These are phyloP conservation scores for Astreopora myriophthalma DNA, from an alignment of 64 coral and sea anemone species.

Conservation along the genomic window DNA sequence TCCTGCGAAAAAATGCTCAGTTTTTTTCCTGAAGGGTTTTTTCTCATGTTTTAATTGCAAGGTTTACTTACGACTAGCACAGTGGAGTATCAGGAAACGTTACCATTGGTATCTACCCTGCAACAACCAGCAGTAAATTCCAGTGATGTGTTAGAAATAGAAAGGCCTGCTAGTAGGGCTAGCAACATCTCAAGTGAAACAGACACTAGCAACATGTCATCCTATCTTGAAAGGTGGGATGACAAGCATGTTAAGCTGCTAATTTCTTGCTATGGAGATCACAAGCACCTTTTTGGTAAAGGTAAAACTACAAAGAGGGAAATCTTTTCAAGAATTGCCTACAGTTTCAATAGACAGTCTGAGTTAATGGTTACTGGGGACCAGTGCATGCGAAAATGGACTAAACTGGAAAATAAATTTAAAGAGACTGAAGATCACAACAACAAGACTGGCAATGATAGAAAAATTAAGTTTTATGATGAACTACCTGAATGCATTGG, in stretches of 20 bases:
- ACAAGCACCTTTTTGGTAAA: conserved; percentile 34
- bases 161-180: no score
- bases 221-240: conserved; percentile 14
- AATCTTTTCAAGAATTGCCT: conserved; percentile 1
- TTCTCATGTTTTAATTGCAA: no score
- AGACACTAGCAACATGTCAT: background rate
- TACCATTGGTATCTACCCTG: no score
- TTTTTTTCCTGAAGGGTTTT: no score
- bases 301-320: conserved; percentile 4
- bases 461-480: conserved; percentile 27
- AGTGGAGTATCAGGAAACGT: no score
- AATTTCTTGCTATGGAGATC: conserved; percentile 18
- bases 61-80: no score
- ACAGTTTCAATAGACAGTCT: conserved; percentile 13
- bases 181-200: background rate
- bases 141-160: no score
- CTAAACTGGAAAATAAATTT: no score
- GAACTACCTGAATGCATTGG: conserved; percentile 1
- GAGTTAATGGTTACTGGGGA: background rate
- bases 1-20: no score
- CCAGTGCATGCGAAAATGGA: background rate
- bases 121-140: no score
- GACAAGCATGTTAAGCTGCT: conserved; percentile 27
- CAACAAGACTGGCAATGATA: background rate
- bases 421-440: no score